phyloP scores from a whole-genome alignment of 2,888 invertebrate species.

The Cephus nigrinus region DNA sequence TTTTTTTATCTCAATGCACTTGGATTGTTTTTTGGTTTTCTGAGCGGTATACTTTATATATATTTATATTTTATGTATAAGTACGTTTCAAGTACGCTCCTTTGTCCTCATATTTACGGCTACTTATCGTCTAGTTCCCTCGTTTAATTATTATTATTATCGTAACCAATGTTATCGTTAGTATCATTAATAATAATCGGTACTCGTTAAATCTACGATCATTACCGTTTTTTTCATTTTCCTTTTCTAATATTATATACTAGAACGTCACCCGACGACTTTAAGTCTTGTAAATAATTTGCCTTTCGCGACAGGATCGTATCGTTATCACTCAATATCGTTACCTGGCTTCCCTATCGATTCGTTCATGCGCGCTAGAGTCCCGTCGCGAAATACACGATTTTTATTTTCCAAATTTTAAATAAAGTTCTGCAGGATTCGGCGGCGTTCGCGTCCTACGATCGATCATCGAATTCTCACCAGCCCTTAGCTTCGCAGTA shows the following conservation, averaged over 20 bases:
- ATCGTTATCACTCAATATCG: not conserved
- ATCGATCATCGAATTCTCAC: no score
- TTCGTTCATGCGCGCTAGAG: no score
- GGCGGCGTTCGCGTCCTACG: no score
- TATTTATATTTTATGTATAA: constrained; percentile 31
- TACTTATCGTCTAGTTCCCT: constrained; percentile 25
- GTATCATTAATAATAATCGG: constrained; percentile 23
- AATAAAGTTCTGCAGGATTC: no score
- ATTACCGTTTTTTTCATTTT: constrained; percentile 11
- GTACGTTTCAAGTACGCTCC: constrained; percentile 23
- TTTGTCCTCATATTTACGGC: constrained; percentile 25
- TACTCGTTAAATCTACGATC: constrained; percentile 23
- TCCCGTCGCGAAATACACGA: not conserved
- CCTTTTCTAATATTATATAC: constrained; percentile 16
- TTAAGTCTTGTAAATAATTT: not conserved
- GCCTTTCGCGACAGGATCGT: not conserved
- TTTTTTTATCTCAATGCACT: constrained; percentile 4
- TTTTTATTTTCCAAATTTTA: not conserved
- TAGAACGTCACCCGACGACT: constrained; percentile 22
- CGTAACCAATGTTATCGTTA: constrained; percentile 26
- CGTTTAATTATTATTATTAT: constrained; percentile 33
- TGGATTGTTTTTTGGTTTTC: constrained; percentile 25
- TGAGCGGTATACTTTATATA: constrained; percentile 31
- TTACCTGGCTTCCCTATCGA: no score
- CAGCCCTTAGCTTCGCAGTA: no score